Conservation (phyloP, 2,888 invertebrate genomes). For the Octonoba sinensis region DNA sequence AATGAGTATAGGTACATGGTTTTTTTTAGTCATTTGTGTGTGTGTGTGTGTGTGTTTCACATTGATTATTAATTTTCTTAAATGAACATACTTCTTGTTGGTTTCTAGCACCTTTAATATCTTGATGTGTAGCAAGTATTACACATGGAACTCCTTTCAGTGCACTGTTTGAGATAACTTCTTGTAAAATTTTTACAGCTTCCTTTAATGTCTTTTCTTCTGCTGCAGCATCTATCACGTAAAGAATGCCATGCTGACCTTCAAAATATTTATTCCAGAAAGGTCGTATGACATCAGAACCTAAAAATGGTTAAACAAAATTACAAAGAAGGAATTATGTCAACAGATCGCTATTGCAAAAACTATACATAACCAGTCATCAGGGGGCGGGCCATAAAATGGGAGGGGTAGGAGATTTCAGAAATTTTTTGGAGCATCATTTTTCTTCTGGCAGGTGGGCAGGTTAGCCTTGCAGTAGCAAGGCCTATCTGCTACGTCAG, state of each 20-base stretch:
- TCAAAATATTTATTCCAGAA: conserved; percentile 66
- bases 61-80: no score
- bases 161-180: conserved; percentile 50
- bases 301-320: conserved; percentile 14
- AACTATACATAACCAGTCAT: no score
- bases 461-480: no score
- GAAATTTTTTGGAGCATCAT: no score
- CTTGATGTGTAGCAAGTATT: conserved; percentile 66
- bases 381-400: no score
- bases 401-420: no score
- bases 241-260: conserved; percentile 66
- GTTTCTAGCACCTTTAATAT: conserved; percentile 45
- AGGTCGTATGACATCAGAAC: conserved; percentile 60
- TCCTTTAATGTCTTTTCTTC: conserved; percentile 52
- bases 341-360: neutral
- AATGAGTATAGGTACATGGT: no score
- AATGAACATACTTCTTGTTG: conserved; percentile 47
- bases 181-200: conserved; percentile 59
- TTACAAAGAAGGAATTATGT: neutral
- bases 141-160: conserved; percentile 66
- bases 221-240: conserved; percentile 64
- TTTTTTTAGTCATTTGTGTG: no score
- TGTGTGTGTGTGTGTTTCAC: no score
- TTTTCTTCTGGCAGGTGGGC: no score
- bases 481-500: no score